Evolutionary conservation across 2,888 invertebrate genomes (phyloP).

Genomic region (Epinotia bilunana): DNA sequence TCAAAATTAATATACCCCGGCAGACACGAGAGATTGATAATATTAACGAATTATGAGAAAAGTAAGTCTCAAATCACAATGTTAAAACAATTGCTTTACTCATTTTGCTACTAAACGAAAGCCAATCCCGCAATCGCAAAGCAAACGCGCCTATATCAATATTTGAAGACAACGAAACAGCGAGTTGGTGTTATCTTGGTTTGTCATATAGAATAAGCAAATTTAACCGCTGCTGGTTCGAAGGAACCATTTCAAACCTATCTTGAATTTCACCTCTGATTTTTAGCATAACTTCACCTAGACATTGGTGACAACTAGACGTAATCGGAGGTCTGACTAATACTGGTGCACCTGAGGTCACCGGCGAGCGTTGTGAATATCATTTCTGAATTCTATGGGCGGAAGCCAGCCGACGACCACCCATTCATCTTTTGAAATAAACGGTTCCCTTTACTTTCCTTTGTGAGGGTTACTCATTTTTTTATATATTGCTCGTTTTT

Average conservation of each 20-base stretch:
- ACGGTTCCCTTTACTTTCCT: not conserved
- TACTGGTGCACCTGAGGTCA: too few species aligned
- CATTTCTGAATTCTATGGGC: not conserved
- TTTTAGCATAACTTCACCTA: not conserved
- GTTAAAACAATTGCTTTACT: conserved; percentile 9
- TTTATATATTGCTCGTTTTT: not conserved
- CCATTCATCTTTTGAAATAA: not conserved
- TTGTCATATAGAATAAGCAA: conserved; percentile 19
- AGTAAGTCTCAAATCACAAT: too few species aligned
- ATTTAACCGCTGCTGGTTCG: conserved; percentile 1
- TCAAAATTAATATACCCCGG: too few species aligned
- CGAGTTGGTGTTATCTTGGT: conserved; percentile 25
- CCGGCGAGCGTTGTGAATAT: not conserved
- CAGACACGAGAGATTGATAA: too few species aligned
- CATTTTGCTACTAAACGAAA: not conserved
- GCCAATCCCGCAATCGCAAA: conserved; percentile 6
- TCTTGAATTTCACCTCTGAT: not conserved
- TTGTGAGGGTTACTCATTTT: not conserved
- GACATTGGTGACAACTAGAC: not conserved
- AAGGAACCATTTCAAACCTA: not conserved
- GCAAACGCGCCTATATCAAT: conserved; percentile 27
- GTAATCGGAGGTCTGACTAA: too few species aligned
- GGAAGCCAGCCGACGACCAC: not conserved
- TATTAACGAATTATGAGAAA: too few species aligned
- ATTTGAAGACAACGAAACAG: conserved; percentile 27